A percentile compares a stretch with the other conserved stretches of the same genome.
These are phyloP conservation scores for Cotesia glomerata DNA, from an alignment of 1,140 invertebrate species.

Conservation along the genomic window DNA sequence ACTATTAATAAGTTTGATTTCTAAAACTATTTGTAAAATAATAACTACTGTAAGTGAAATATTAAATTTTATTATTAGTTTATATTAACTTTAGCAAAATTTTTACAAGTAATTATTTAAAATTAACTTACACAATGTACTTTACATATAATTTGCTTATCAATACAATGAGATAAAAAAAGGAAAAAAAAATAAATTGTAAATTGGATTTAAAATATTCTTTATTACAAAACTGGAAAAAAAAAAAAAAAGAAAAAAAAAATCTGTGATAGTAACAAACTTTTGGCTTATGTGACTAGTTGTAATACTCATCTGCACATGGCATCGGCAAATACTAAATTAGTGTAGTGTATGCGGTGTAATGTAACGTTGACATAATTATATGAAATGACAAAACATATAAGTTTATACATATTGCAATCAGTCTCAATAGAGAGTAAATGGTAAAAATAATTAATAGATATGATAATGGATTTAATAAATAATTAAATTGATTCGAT, in stretches of 20 bases:
- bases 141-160: no score
- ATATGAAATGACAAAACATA: not conserved
- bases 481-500: not conserved
- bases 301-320: constrained; percentile 57
- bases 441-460: not conserved
- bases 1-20: no score
- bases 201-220: constrained; percentile 39
- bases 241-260: constrained; percentile 44
- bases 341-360: constrained; percentile 45
- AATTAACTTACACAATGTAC: no score
- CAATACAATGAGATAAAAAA: not conserved
- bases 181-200: not conserved
- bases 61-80: no score
- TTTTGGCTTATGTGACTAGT: constrained; percentile 60
- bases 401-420: not conserved
- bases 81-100: no score
- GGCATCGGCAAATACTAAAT: constrained; percentile 47
- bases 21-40: no score
- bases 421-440: not conserved
- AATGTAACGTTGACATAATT: constrained; percentile 19
- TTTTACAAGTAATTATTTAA: no score
- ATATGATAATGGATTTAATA: not conserved
- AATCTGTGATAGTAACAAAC: constrained; percentile 57
- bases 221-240: constrained; percentile 59
- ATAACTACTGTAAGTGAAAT: no score